phyloP scores from a whole-genome alignment of 2,888 invertebrate species.

The Spicauda simplicius region DNA sequence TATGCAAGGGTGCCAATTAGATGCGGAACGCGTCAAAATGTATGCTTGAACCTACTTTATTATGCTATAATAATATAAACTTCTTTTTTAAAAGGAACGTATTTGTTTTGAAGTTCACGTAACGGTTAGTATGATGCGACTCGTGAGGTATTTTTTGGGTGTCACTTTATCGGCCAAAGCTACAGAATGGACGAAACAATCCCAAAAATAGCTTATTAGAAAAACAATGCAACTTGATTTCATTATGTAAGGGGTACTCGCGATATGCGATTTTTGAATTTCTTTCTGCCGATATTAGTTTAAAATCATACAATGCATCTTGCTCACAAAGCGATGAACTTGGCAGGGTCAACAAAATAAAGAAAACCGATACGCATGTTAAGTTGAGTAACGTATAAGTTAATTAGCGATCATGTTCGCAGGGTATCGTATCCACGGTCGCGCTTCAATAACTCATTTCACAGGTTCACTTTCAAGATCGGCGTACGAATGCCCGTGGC shows the following conservation, averaged over 20 bases:
- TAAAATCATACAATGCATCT: too few relatives aligned
- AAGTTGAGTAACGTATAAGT: conserved; percentile 31
- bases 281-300: too few relatives aligned
- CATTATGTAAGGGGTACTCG: too few relatives aligned
- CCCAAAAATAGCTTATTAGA: background rate
- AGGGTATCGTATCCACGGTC: conserved; percentile 56
- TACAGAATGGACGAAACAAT: background rate
- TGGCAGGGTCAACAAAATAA: conserved; percentile 12
- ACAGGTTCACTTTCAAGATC: conserved; percentile 79
- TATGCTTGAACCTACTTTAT: conserved; percentile 48
- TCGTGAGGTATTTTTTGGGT: conserved; percentile 57
- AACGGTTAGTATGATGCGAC: conserved; percentile 70
- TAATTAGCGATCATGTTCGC: conserved; percentile 53
- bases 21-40: conserved; percentile 63
- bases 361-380: conserved; percentile 20
- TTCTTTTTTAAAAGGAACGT: conserved; percentile 42
- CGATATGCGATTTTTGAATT: too few relatives aligned
- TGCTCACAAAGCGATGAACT: too few relatives aligned
- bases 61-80: conserved; percentile 48
- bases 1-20: conserved; percentile 76
- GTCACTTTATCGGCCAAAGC: conserved; percentile 27
- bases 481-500: conserved; percentile 50
- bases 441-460: conserved; percentile 79
- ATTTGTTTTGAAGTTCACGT: conserved; percentile 50
- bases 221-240: background rate